Evolutionary conservation across 2,797 vertebrate genomes (phyloP).

Genomic region (Girardinus metallicus): DNA sequence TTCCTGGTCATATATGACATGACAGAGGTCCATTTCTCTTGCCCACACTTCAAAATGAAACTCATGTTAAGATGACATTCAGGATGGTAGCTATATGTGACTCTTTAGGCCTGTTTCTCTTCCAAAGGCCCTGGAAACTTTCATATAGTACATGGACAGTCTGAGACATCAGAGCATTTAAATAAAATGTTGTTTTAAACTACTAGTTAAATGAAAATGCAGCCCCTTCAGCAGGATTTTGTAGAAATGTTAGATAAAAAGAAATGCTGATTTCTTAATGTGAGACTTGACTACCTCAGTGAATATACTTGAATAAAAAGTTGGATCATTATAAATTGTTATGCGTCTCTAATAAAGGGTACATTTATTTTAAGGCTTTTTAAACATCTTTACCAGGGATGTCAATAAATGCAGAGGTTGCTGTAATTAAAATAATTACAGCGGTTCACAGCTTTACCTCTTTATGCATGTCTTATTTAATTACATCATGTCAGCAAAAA

Average conservation of each 20-base stretch:
- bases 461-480: constrained; percentile 22
- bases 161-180: neutral
- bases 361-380: constrained; percentile 2
- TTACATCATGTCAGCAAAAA: constrained; percentile 33
- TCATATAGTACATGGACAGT: neutral
- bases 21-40: neutral
- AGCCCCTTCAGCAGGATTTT: neutral
- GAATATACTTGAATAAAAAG: neutral
- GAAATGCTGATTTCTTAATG: neutral
- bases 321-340: neutral
- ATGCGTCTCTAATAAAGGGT: neutral
- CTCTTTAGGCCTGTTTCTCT: neutral
- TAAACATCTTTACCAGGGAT: neutral
- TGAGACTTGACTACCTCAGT: neutral
- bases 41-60: neutral
- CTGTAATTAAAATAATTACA: constrained; percentile 52
- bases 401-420: neutral
- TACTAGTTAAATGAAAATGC: neutral
- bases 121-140: neutral
- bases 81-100: neutral
- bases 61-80: neutral
- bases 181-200: neutral
- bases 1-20: neutral
- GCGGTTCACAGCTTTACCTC: constrained; percentile 37
- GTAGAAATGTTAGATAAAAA: neutral